These are phyloP conservation scores for Trypoxylon attenuatum DNA, from an alignment of 2,888 invertebrate genomes.

Conservation along the genomic window DNA sequence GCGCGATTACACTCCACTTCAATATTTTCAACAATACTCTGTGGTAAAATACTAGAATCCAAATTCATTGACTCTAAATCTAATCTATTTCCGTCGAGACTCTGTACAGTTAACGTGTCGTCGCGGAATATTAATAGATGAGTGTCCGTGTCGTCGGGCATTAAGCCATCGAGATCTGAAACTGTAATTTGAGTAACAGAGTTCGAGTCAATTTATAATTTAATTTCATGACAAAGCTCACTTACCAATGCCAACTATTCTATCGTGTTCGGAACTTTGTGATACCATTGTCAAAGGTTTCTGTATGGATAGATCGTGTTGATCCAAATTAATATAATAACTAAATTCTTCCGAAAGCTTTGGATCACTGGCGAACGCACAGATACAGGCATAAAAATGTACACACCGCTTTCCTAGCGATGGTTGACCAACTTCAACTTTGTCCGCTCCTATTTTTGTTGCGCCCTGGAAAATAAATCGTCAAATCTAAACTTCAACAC, in stretches of 20 bases:
- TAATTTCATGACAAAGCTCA: background rate
- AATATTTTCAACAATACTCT: conserved; percentile 63
- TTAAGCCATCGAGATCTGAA: conserved; percentile 65
- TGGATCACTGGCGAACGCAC: conserved; percentile 82
- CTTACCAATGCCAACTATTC: conserved; percentile 68
- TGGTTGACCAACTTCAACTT: conserved; percentile 50
- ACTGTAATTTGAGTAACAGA: conserved; percentile 6
- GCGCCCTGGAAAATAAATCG: too few species aligned
- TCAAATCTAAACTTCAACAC: too few species aligned
- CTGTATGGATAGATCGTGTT: conserved; percentile 60
- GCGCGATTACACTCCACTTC: conserved; percentile 63
- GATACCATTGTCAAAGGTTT: conserved; percentile 57
- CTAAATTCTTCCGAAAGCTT: conserved; percentile 80
- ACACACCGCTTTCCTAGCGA: conserved; percentile 77
- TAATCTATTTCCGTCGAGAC: conserved; percentile 62
- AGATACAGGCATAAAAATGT: conserved; percentile 83
- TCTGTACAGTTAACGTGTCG: conserved; percentile 66
- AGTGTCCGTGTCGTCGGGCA: conserved; percentile 65
- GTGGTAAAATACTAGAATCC: conserved; percentile 63
- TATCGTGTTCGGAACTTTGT: conserved; percentile 61
- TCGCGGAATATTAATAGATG: conserved; percentile 69
- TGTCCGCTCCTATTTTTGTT: conserved; percentile 55
- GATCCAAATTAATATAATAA: conserved; percentile 77
- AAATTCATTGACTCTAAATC: conserved; percentile 67
- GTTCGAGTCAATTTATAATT: background rate